A percentile compares a stretch with the other conserved stretches of the same genome.
phyloP scores from a whole-genome alignment of 2,113 vertebrate species.

The Eolophus roseicapilla region DNA sequence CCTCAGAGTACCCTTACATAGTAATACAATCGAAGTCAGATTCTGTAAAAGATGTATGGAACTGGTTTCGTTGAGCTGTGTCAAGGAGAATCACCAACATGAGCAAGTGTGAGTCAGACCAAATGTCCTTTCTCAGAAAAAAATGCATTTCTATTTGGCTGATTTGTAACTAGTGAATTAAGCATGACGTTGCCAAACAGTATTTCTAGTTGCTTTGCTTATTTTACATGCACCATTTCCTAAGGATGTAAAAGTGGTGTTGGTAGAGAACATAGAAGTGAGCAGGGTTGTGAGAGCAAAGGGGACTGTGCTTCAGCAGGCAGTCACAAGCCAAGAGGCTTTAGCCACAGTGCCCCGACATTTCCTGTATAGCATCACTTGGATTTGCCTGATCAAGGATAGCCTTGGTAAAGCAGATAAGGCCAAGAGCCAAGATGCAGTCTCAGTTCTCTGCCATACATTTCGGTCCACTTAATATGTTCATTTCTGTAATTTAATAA shows the following conservation, averaged over 20 bases:
- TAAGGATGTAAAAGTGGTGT: not conserved
- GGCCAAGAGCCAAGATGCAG: not conserved
- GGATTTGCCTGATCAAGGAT: not conserved
- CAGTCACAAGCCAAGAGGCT: not conserved
- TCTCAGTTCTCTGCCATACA: not conserved
- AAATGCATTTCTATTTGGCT: not conserved
- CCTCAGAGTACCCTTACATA: not conserved
- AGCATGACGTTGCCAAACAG: not conserved
- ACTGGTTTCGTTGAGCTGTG: not conserved
- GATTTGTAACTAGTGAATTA: not conserved
- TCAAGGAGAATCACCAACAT: not conserved
- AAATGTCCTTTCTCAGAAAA: not conserved
- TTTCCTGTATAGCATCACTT: not conserved
- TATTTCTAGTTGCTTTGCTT: not conserved
- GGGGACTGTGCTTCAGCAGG: not conserved
- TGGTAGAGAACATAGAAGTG: not conserved
- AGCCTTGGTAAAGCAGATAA: rapidly evolving
- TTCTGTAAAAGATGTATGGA: not conserved
- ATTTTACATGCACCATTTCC: not conserved
- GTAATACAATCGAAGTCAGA: not conserved
- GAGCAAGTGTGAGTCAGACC: not conserved
- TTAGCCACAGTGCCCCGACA: rapidly evolving
- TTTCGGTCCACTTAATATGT: not conserved
- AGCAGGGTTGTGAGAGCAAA: not conserved
- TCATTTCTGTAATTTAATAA: not conserved